Percentiles rank a stretch among this genome's conserved stretches.
phyloP scores from a whole-genome alignment of 2,113 vertebrate genomes.

The Brachyistius frenatus region DNA sequence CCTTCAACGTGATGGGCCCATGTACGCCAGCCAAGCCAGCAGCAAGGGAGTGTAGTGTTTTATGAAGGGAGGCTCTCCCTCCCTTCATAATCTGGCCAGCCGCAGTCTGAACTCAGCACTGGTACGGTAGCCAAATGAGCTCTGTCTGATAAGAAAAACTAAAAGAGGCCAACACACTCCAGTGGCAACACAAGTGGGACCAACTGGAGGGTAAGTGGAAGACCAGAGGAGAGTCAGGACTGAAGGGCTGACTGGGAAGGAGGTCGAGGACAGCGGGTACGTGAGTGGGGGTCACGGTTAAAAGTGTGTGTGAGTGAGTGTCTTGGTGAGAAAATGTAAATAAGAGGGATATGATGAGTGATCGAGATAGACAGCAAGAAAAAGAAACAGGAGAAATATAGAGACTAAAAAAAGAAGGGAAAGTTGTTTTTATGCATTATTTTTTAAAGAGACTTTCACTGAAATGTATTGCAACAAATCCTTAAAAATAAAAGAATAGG shows the following conservation, averaged over 20 bases:
- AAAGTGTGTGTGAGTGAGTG: background rate
- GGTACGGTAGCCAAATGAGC: conserved; percentile 69
- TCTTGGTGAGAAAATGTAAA: background rate
- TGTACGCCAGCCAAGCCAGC: conserved; percentile 40
- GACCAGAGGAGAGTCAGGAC: conserved; percentile 33
- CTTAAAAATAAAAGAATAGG: too few species aligned
- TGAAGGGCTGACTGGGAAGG: conserved; percentile 16
- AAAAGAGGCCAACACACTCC: conserved; percentile 56
- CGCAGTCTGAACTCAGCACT: conserved; percentile 58
- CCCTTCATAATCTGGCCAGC: conserved; percentile 51
- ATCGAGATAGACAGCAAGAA: background rate
- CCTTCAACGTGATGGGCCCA: conserved; percentile 32
- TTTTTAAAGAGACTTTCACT: background rate
- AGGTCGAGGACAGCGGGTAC: background rate
- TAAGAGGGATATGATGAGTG: background rate
- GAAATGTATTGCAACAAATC: too few species aligned
- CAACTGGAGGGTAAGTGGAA: conserved; percentile 39
- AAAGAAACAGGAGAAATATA: background rate
- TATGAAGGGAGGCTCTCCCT: conserved; percentile 32
- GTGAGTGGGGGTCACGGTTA: background rate
- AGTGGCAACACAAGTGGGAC: conserved; percentile 35
- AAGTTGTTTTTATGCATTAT: background rate
- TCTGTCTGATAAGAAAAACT: conserved; percentile 64
- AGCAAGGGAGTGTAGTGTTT: conserved; percentile 23
- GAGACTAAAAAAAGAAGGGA: background rate